A percentile compares a stretch with the other conserved stretches of the same genome.
These are phyloP conservation scores for Caerostris darwini DNA, from an alignment of 1,140 invertebrate genomes.

Conservation along the genomic window DNA sequence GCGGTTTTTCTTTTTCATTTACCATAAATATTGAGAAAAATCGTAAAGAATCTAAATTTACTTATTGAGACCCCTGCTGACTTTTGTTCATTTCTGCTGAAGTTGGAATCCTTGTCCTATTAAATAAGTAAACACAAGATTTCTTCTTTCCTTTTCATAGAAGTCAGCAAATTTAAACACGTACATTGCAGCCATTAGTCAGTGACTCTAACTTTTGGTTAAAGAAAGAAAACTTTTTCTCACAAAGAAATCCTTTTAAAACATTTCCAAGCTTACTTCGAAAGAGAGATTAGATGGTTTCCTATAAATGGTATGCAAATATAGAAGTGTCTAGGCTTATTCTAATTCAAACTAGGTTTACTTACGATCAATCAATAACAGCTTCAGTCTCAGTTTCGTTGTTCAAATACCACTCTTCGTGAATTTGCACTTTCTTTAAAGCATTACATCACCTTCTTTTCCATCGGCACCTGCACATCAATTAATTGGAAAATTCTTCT, in stretches of 20 bases:
- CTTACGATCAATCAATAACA: slow-evolving; percentile 29
- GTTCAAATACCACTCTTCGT: background rate
- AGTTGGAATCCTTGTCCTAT: slow-evolving; percentile 55
- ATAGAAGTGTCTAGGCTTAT: background rate
- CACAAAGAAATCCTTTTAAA: background rate
- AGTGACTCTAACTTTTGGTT: background rate
- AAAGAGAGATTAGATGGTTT: slow-evolving; percentile 30
- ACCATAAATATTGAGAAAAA: no score
- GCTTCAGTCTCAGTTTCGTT: background rate
- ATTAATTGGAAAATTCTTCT: background rate
- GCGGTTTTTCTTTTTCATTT: no score
- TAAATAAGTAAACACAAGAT: slow-evolving; percentile 35
- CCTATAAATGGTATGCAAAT: slow-evolving; percentile 65
- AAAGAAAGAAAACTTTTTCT: background rate
- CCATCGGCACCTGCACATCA: background rate
- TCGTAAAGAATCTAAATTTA: background rate
- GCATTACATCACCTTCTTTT: no score
- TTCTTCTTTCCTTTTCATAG: background rate
- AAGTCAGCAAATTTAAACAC: slow-evolving; percentile 52
- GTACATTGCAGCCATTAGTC: slow-evolving; percentile 26
- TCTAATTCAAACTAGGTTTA: slow-evolving; percentile 25
- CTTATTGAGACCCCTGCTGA: background rate
- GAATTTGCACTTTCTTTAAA: slow-evolving; percentile 1
- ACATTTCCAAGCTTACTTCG: background rate
- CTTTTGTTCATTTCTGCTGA: slow-evolving; percentile 31